A percentile compares a stretch with the other conserved stretches of the same genome.
Conservation (phyloP, 2,888 invertebrate genomes). For the Oscheius sp. region DNA sequence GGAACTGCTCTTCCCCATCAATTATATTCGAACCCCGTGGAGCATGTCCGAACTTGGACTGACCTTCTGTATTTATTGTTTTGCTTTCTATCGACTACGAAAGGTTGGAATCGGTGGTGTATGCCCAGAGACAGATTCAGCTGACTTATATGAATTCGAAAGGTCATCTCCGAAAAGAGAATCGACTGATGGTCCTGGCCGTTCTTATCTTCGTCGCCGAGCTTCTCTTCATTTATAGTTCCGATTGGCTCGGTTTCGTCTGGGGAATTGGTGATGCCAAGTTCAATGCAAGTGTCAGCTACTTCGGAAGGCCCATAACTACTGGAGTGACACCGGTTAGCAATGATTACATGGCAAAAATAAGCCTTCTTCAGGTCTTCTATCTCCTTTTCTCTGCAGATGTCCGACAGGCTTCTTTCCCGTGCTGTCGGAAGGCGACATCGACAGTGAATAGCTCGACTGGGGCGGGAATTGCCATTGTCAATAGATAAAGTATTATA, state of each 20-base stretch:
- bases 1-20: slow-evolving; percentile 15
- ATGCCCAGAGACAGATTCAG: too few species aligned
- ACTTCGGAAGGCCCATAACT: slow-evolving; percentile 14
- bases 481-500: not conserved
- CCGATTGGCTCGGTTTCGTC: slow-evolving; percentile 16
- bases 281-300: slow-evolving; percentile 10
- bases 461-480: not conserved
- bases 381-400: slow-evolving; percentile 20
- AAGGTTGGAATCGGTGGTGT: not conserved
- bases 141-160: not conserved
- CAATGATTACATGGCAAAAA: too few species aligned
- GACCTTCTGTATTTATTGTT: slow-evolving; percentile 7
- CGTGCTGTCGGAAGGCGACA: not conserved
- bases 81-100: not conserved
- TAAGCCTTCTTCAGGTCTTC: slow-evolving; percentile 1
- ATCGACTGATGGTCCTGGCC: slow-evolving; percentile 10
- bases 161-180: not conserved
- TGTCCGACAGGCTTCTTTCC: slow-evolving; percentile 5
- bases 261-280: slow-evolving; percentile 6
- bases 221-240: slow-evolving; percentile 10
- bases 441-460: not conserved
- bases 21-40: slow-evolving; percentile 9
- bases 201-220: slow-evolving; percentile 13
- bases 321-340: slow-evolving; percentile 27
- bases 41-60: slow-evolving; percentile 7